Base-by-base conservation (phyloP, 2,113 vertebrate species). In the Grallaria varia region DNA sequence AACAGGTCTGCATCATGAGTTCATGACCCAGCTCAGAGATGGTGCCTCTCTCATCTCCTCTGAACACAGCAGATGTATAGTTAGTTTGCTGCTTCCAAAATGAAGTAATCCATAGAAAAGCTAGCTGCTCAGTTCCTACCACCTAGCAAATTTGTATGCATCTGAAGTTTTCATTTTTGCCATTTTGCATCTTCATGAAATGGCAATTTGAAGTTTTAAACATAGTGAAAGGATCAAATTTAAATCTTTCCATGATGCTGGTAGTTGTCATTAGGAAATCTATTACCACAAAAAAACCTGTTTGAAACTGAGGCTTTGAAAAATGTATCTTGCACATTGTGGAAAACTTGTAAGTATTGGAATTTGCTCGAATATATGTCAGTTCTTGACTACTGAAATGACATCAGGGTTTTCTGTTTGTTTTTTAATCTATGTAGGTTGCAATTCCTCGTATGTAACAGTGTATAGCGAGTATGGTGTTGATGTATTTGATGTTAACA, bases 381-480 rank as follows among this genome's bases (percentile, higher is more conserved):
- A 62, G 24, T 49, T 92, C 39, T 72, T 45, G n/a, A 25, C 68
- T 86, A 12, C 35, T 42, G 76, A 93, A 90, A 89, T 87, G 69
- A 94, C 93, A 84, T 72, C 28, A 52, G 33, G 18, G 74, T 76
- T 58, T 49, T 22, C 60, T 67, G 39, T 89, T 39, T 91, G 86
- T 96, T 77, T 96, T 96, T 82, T 82, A 45, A 9, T 90, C 81
- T 80, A n/a, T 81, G 64, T 94, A 99, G 99, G 99, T 93, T 99
- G 99, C 84, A 99, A 97, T 97, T 96, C 98, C 18, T 98, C 98
- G 1, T 99, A 99, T 50, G 97, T 99, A 95, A 99, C 99, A 0
- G 98, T 99, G 77, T 99, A 99, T 97, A 99, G 99, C 8, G 99
- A 99, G 33, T 99, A 99, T 2, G 99, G 99, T 3, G 98, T 99